Evolutionary conservation across 2,888 invertebrate species (phyloP).

Genomic region (Thyatira batis): DNA sequence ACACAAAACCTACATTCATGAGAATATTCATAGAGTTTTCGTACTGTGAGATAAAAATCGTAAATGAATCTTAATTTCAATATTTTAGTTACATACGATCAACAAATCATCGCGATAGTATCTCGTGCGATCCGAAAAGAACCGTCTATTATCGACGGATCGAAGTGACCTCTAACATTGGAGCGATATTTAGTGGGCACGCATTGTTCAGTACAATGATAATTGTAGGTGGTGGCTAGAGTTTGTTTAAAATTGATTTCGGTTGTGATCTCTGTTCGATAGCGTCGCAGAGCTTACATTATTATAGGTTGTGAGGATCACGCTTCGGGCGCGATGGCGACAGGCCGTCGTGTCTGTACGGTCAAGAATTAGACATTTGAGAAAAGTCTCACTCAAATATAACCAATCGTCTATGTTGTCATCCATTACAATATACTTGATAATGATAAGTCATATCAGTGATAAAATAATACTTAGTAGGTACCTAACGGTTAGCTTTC

Average conservation of each 20-base stretch:
- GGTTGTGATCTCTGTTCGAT: constrained; percentile 69
- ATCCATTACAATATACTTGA: no score
- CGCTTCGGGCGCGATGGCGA: constrained; percentile 37
- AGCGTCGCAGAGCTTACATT: constrained; percentile 59
- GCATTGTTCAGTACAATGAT: constrained; percentile 73
- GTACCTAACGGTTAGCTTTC: no score
- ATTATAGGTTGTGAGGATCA: constrained; percentile 57
- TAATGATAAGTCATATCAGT: no score
- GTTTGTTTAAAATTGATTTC: constrained; percentile 82
- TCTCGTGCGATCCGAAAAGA: constrained; percentile 73
- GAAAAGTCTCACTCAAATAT: no score
- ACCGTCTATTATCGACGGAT: constrained; percentile 66
- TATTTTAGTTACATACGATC: constrained; percentile 75
- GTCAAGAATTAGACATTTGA: not conserved
- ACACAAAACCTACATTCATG: not conserved
- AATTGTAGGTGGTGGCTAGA: constrained; percentile 78
- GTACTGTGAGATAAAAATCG: constrained; percentile 62
- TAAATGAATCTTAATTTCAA: constrained; percentile 79
- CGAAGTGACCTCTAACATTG: constrained; percentile 74
- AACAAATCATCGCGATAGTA: constrained; percentile 79
- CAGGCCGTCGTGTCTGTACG: constrained; percentile 8
- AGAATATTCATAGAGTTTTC: constrained; percentile 27
- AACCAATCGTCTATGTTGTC: no score
- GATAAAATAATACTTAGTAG: no score
- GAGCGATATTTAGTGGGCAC: constrained; percentile 63